phyloP scores from a whole-genome alignment of 2,797 vertebrate genomes.

The Megaceryle alcyon region DNA sequence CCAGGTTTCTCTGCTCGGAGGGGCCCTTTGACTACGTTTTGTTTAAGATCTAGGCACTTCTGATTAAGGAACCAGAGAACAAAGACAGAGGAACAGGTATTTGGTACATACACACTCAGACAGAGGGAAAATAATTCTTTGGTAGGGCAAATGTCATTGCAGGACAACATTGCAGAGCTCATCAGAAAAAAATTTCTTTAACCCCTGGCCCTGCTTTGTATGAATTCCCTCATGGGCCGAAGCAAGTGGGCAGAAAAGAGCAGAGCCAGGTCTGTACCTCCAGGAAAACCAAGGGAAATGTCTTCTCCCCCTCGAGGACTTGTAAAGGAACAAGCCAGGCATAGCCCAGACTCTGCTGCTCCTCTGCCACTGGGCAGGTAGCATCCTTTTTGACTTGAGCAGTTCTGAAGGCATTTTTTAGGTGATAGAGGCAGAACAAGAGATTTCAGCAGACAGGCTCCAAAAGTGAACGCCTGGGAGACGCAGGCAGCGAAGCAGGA shows the following conservation, averaged over 20 bases:
- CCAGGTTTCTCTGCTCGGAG: constrained; percentile 1
- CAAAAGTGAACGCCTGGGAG: background rate
- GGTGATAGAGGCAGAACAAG: background rate
- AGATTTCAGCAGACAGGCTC: background rate
- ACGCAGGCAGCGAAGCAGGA: background rate
- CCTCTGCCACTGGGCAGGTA: background rate
- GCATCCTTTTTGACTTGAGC: background rate
- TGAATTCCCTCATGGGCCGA: background rate
- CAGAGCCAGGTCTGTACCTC: background rate
- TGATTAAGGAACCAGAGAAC: constrained; percentile 18
- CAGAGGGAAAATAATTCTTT: background rate
- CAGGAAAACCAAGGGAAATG: background rate
- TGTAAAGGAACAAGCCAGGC: accelerated
- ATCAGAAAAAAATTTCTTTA: background rate
- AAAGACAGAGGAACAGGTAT: constrained; percentile 30
- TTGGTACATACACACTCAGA: constrained; percentile 1
- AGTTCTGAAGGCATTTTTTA: background rate
- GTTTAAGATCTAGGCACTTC: constrained; percentile 33
- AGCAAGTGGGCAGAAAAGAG: background rate
- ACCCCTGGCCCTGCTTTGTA: background rate
- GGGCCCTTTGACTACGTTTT: constrained; percentile 35
- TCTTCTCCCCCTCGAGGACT: background rate
- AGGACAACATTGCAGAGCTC: background rate
- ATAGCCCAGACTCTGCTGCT: background rate
- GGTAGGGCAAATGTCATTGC: constrained; percentile 23